These are phyloP conservation scores for Microctenopoma stevenorrisi DNA, from an alignment of 2,797 vertebrate genomes.

Conservation along the genomic window DNA sequence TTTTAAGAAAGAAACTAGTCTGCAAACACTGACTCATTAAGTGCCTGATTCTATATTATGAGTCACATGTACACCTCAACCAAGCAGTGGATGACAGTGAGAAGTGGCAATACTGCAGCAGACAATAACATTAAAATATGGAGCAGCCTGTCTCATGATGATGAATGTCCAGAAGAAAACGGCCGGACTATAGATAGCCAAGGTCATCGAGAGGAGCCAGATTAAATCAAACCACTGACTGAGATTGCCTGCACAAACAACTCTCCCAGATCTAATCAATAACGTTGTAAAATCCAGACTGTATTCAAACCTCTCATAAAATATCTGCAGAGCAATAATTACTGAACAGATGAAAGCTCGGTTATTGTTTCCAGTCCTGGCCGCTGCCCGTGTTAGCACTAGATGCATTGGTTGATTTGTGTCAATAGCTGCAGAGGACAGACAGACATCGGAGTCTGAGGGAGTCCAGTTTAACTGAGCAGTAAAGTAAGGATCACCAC, in stretches of 20 bases:
- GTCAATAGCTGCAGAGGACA: conserved; percentile 59
- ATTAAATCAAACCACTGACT: conserved; percentile 50
- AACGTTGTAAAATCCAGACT: conserved; percentile 43
- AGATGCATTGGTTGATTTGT: conserved; percentile 41
- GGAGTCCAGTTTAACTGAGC: conserved; percentile 55
- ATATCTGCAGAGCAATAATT: conserved; percentile 49
- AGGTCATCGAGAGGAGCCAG: conserved; percentile 34
- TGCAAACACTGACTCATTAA: conserved; percentile 31
- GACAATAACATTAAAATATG: conserved; percentile 43
- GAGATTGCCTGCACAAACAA: conserved; percentile 52
- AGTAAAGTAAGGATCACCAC: conserved; percentile 69
- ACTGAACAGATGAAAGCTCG: conserved; percentile 19
- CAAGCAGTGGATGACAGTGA: conserved; percentile 6
- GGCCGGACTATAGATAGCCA: conserved; percentile 28
- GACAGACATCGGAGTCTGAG: conserved; percentile 37
- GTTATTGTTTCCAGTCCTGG: conserved; percentile 43
- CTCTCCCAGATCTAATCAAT: conserved; percentile 57
- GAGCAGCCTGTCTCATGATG: conserved; percentile 32
- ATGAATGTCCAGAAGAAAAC: conserved; percentile 42
- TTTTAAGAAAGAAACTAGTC: conserved; percentile 29
- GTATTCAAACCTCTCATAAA: conserved; percentile 53
- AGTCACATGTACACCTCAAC: conserved; percentile 3
- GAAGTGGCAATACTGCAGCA: conserved; percentile 24
- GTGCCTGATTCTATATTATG: conserved; percentile 14
- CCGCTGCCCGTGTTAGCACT: conserved; percentile 33